Evolutionary conservation across 1,140 invertebrate species (phyloP).

Genomic region (Phortica variegata): DNA sequence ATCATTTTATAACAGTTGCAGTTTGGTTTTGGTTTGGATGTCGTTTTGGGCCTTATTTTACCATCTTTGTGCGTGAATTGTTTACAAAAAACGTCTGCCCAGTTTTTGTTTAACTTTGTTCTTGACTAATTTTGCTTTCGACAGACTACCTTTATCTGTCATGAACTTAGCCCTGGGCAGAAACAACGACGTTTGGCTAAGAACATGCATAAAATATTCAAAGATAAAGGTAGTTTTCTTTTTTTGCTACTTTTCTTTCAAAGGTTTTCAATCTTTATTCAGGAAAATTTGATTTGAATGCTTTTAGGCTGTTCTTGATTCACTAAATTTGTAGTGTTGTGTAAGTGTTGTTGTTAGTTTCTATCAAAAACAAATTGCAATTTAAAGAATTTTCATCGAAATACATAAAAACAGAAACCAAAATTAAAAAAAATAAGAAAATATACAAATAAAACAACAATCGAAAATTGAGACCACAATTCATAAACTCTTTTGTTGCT

Average conservation of each 20-base stretch:
- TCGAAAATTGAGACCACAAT: too few species aligned
- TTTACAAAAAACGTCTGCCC: conserved; percentile 58
- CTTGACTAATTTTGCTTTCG: conserved; percentile 7
- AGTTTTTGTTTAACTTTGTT: conserved; percentile 40
- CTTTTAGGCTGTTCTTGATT: too few species aligned
- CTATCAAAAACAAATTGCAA: too few species aligned
- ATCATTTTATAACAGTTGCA: conserved; percentile 45
- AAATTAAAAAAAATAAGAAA: conserved; percentile 1
- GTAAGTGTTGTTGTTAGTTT: not conserved
- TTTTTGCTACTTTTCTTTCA: conserved; percentile 9
- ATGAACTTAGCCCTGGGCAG: conserved; percentile 57
- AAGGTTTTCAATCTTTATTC: too few species aligned
- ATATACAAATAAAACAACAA: not conserved
- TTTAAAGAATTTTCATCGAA: too few species aligned
- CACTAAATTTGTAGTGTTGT: too few species aligned
- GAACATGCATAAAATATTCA: conserved; percentile 38
- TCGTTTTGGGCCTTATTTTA: conserved; percentile 51
- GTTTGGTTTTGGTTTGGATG: conserved; percentile 10
- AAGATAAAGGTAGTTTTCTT: conserved; percentile 41
- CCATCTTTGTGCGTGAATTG: conserved; percentile 57
- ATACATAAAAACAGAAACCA: too few species aligned
- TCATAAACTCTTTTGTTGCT: too few species aligned
- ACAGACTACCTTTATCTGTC: conserved; percentile 41
- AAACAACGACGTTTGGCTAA: conserved; percentile 56
- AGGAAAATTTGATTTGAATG: too few species aligned